Conservation (phyloP, 2,797 vertebrate genomes). For the Lutjanus campechanus region DNA sequence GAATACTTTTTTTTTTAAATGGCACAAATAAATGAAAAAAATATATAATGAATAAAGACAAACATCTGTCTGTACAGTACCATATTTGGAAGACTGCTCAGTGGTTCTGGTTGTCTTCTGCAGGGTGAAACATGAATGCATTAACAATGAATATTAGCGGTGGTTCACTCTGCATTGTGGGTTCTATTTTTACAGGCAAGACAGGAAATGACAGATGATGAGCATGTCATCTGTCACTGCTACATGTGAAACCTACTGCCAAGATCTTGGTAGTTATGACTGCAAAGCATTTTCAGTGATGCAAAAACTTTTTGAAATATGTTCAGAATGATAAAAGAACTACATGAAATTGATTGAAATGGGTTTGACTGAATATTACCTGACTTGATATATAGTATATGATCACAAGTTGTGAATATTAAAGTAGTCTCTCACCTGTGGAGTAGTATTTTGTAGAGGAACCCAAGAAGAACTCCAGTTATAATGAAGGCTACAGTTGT, state of each 20-base stretch:
- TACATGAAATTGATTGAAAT: not conserved
- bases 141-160: accelerated
- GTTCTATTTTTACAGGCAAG: not conserved
- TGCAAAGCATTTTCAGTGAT: not conserved
- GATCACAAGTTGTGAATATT: not conserved
- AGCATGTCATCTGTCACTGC: accelerated
- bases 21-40: too few relatives aligned
- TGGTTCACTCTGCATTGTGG: accelerated
- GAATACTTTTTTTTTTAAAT: too few relatives aligned
- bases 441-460: accelerated
- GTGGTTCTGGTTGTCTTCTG: constrained; percentile 20
- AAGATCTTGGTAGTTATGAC: not conserved
- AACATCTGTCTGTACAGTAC: not conserved
- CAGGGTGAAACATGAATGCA: not conserved
- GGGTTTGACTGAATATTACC: too few relatives aligned
- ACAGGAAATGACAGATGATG: constrained; percentile 15
- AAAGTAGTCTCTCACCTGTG: constrained; percentile 27
- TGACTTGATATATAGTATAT: too few relatives aligned
- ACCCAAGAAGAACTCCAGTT: not conserved
- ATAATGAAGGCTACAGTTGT: not conserved
- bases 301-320: too few relatives aligned
- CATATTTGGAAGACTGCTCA: not conserved
- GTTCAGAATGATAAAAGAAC: too few relatives aligned
- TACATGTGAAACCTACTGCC: not conserved
- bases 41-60: too few relatives aligned